Conservation (phyloP, 2,797 vertebrate genomes). For the Galago senegalensis region DNA sequence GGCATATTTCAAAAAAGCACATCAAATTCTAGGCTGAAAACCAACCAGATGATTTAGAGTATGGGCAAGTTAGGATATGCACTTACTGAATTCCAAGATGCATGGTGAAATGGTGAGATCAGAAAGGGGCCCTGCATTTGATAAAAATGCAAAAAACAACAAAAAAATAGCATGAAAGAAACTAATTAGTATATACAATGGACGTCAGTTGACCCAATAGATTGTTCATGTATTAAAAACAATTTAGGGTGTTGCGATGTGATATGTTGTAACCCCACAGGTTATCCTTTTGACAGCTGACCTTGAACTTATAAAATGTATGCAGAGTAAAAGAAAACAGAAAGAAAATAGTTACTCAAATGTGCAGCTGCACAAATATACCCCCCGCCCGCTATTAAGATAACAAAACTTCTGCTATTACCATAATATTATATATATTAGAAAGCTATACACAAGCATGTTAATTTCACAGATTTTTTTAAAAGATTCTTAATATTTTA, state of each 20-base stretch:
- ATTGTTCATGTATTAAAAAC: constrained; percentile 88
- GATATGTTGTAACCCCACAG: constrained; percentile 91
- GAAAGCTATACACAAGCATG: constrained; percentile 99
- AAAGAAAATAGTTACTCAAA: constrained; percentile 93
- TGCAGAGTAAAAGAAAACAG: constrained; percentile 92
- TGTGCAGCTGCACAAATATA: constrained; percentile 98
- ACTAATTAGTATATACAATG: constrained; percentile 91
- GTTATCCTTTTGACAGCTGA: constrained; percentile 92
- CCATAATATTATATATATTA: constrained; percentile 99
- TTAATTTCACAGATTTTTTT: constrained; percentile 99
- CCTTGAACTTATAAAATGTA: constrained; percentile 93
- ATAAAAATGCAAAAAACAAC: constrained; percentile 87
- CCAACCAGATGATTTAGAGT: constrained; percentile 83
- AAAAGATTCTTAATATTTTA: constrained; percentile 99
- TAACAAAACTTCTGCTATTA: constrained; percentile 95
- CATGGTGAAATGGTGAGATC: constrained; percentile 87
- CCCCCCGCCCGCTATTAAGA: constrained; percentile 96
- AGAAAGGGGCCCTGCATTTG: constrained; percentile 89
- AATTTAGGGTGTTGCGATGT: constrained; percentile 87
- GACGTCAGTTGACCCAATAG: constrained; percentile 88
- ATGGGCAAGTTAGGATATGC: constrained; percentile 82
- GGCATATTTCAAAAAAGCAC: constrained; percentile 82
- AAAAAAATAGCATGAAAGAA: constrained; percentile 86
- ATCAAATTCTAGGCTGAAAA: constrained; percentile 86
- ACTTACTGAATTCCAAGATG: constrained; percentile 90